Percentiles rank a stretch among this genome's conserved stretches.
Conservation (phyloP, 1,140 invertebrate species). For the Maniola jurtina region DNA sequence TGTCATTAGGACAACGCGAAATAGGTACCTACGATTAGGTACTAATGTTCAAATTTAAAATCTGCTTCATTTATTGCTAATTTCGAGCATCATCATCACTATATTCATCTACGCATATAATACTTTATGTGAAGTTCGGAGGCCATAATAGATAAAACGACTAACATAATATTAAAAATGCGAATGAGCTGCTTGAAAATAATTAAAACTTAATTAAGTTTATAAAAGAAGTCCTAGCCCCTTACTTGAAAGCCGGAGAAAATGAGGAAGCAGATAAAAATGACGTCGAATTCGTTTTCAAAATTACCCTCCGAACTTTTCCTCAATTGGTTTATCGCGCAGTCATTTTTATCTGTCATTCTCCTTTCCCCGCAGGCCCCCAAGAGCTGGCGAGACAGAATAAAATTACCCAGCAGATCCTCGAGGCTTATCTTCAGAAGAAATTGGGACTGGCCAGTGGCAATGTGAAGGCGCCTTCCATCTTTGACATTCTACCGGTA, state of each 20-base stretch:
- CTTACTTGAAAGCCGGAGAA: constrained; percentile 26
- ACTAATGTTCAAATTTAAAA: too few relatives aligned
- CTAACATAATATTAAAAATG: not conserved
- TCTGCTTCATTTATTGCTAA: too few relatives aligned
- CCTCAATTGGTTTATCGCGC: constrained; percentile 40
- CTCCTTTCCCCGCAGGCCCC: constrained; percentile 76
- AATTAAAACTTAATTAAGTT: too few relatives aligned
- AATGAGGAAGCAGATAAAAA: constrained; percentile 73
- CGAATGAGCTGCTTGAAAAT: not conserved
- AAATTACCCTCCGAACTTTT: constrained; percentile 38
- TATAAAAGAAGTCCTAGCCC: constrained; percentile 1
- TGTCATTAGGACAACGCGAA: too few relatives aligned
- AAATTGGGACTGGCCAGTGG: constrained; percentile 76
- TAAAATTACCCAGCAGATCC: constrained; percentile 85
- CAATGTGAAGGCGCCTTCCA: constrained; percentile 77
- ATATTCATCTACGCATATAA: too few relatives aligned
- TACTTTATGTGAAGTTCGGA: not conserved
- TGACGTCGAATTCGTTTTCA: constrained; percentile 52
- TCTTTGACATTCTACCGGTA: constrained; percentile 81
- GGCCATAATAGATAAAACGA: not conserved
- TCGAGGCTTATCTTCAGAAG: constrained; percentile 84
- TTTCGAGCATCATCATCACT: too few relatives aligned
- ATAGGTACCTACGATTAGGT: too few relatives aligned
- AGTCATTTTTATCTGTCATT: constrained; percentile 77
- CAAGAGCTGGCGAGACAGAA: constrained; percentile 84